phyloP scores from a whole-genome alignment of 2,113 vertebrate genomes.

The Prionailurus viverrinus region DNA sequence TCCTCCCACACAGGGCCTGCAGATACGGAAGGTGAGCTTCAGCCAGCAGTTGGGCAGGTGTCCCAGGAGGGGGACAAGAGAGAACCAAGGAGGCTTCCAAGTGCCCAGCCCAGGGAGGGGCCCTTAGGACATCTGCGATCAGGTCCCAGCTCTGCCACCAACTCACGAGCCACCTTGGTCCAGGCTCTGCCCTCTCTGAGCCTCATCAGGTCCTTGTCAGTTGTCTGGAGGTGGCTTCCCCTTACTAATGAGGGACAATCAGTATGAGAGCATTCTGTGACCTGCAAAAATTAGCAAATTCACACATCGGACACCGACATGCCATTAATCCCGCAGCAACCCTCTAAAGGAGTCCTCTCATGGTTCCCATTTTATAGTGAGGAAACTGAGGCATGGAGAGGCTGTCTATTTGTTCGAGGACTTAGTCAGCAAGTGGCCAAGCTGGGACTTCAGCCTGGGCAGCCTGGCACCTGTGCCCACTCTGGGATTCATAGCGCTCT shows the following conservation, averaged over 20 bases:
- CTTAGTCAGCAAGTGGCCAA: neutral
- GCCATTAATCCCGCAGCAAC: neutral
- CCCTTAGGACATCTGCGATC: neutral
- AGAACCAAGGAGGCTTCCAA: neutral
- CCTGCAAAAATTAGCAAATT: neutral
- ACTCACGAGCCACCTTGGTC: neutral
- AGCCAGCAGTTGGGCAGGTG: neutral
- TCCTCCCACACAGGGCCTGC: neutral
- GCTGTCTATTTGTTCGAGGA: neutral
- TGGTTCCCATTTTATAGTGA: neutral
- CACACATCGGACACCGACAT: too few relatives aligned
- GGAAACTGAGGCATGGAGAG: neutral
- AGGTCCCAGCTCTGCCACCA: neutral
- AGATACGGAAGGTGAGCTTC: constrained; percentile 62
- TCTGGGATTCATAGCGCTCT: neutral
- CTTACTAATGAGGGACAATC: neutral
- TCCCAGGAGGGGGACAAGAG: neutral
- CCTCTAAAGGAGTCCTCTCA: neutral
- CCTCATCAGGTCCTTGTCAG: neutral
- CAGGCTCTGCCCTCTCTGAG: neutral
- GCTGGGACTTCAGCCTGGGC: neutral
- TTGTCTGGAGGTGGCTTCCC: neutral
- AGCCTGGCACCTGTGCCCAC: neutral
- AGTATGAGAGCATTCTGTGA: neutral
- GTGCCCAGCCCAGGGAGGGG: too few relatives aligned